Base-by-base conservation (phyloP, 2,888 invertebrate genomes). In the Timema podura region DNA sequence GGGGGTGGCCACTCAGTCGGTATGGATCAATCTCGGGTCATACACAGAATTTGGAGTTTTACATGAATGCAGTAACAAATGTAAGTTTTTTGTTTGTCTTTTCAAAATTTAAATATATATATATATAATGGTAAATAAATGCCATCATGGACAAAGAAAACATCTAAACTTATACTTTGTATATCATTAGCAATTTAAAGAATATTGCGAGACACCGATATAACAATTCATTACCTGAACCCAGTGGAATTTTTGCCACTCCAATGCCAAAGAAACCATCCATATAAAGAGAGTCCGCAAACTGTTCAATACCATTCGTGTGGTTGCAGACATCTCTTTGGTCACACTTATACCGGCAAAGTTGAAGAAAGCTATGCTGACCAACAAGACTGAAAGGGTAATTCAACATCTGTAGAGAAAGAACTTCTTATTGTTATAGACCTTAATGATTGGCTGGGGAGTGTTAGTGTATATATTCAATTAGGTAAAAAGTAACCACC, bases 341-440 rank as follows among this genome's bases (percentile, higher is more conserved):
- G 96, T 95, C 5, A 98, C 92, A 78, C 92, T 92, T 74, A 96
- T 89, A 10, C 95, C 95, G 74, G 94, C 90, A 81, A 93, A 96
- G 81, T 95, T 96, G 84, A 96, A 96, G 82, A 96, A 92, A 0
- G 96, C 94, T 75, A 96, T 96, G 67, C 95, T 95, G 46, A 94
- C 77, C 44, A 92, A 84, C 2, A 91, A 93, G 71, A 92, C 93
- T 87, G 83, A 54, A 75, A 84, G 84, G 67, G 11, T 61, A 51
- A 66, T 10, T 16, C 11, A 8, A 16, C 13, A 11, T n/a, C 10
- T 11, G 30, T 16, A 15, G 11, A 61, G n/a, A 61, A 1, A n/a
- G 2, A 15, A 10, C n/a, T 15, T 10, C 10, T 16, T 10, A 61
- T 16, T 15, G 30, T 30, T 30, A 30, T 30, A 30, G 30, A 30